Evolutionary conservation across 1,140 invertebrate genomes (phyloP).

Genomic region (Phenacoccus solenopsis): DNA sequence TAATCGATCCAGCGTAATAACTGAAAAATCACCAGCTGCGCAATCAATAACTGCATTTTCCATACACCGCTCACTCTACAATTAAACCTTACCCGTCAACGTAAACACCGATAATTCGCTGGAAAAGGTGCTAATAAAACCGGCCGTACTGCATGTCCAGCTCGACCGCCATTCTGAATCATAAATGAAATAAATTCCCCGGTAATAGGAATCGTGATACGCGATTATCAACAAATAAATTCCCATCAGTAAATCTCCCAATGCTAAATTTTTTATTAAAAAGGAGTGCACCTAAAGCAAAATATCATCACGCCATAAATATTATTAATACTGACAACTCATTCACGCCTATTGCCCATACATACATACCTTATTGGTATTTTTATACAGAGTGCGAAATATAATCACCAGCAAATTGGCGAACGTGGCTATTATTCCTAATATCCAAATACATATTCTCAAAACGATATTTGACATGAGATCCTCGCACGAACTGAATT

Average conservation of each 20-base stretch:
- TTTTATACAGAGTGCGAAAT: constrained; percentile 35
- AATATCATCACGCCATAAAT: too few species aligned
- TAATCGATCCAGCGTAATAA: constrained; percentile 44
- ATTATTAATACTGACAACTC: too few species aligned
- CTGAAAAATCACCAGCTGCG: constrained; percentile 26
- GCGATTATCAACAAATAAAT: constrained; percentile 43
- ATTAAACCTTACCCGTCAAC: constrained; percentile 32
- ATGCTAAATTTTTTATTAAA: constrained; percentile 42
- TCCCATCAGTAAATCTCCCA: constrained; percentile 44
- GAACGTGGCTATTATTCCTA: constrained; percentile 38
- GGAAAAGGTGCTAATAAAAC: constrained; percentile 44
- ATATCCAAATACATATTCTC: constrained; percentile 41
- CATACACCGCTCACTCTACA: too few species aligned
- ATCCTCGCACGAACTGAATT: constrained; percentile 45
- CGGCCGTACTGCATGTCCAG: constrained; percentile 40
- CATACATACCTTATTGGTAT: constrained; percentile 32
- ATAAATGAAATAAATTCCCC: constrained; percentile 40
- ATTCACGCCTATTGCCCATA: too few species aligned
- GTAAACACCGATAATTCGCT: constrained; percentile 43
- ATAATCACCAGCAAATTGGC: constrained; percentile 41
- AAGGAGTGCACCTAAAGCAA: constrained; percentile 39
- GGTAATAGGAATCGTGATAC: constrained; percentile 38
- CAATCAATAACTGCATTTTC: neutral
- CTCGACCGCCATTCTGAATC: constrained; percentile 40
- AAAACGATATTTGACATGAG: constrained; percentile 43